These are phyloP conservation scores for Oryzias dopingdopingensis DNA, from an alignment of 2,797 vertebrate genomes.

Conservation along the genomic window DNA sequence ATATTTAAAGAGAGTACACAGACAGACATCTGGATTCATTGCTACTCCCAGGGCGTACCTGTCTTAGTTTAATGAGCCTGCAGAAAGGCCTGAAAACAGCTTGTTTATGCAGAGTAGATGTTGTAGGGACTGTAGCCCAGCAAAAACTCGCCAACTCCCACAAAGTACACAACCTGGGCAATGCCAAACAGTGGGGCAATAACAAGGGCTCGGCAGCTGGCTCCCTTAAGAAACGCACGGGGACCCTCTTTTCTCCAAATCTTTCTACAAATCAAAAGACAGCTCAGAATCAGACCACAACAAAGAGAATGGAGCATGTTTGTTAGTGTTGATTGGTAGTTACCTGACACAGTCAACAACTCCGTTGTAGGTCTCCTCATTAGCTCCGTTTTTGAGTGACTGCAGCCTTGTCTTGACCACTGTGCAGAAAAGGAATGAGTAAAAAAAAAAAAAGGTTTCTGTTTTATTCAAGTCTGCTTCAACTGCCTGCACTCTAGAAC, in stretches of 20 bases:
- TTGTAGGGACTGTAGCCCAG: slow-evolving; percentile 77
- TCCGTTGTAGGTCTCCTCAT: slow-evolving; percentile 84
- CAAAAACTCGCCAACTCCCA: slow-evolving; percentile 83
- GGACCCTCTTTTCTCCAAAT: slow-evolving; percentile 83
- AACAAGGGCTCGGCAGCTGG: slow-evolving; percentile 81
- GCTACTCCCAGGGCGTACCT: slow-evolving; percentile 45
- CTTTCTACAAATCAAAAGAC: slow-evolving; percentile 66
- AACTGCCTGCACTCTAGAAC: not conserved
- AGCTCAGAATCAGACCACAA: not conserved
- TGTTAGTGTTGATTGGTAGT: not conserved
- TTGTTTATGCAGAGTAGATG: slow-evolving; percentile 72
- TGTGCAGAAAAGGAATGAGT: slow-evolving; percentile 36
- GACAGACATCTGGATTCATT: slow-evolving; percentile 34
- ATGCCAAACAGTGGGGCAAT: slow-evolving; percentile 88
- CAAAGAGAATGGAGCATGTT: not conserved
- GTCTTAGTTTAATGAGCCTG: slow-evolving; percentile 54
- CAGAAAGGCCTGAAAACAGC: slow-evolving; percentile 24
- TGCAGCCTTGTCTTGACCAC: slow-evolving; percentile 86
- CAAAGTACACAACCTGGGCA: slow-evolving; percentile 83
- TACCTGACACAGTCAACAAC: slow-evolving; percentile 84
- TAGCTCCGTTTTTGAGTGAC: slow-evolving; percentile 80
- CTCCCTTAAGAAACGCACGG: slow-evolving; percentile 80
- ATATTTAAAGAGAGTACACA: slow-evolving; percentile 53
- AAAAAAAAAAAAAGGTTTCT: not conserved
- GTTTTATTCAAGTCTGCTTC: not conserved